These are phyloP conservation scores for Drosophila anomalipes DNA, from an alignment of 2,888 invertebrate genomes.

Conservation along the genomic window DNA sequence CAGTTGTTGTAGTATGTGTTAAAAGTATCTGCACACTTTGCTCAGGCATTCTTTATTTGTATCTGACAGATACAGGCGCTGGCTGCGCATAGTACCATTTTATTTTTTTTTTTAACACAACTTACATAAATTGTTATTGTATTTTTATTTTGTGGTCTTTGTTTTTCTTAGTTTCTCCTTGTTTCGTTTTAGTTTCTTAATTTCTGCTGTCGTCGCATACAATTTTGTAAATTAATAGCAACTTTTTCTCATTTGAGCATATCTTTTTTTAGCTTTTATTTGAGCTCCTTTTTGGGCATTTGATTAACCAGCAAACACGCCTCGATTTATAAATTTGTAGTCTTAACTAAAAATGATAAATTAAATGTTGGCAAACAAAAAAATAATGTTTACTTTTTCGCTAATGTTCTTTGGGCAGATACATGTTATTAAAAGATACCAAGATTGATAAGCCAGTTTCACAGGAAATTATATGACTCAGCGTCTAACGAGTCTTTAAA, in stretches of 20 bases:
- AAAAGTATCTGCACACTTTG: constrained; percentile 50
- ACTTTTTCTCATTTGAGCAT: not conserved
- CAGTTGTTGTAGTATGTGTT: constrained; percentile 42
- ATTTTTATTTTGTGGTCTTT: not conserved
- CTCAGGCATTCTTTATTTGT: constrained; percentile 22
- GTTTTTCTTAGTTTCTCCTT: not conserved
- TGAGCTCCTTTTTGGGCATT: not conserved
- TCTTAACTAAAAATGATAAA: constrained; percentile 1
- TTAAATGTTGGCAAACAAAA: not conserved
- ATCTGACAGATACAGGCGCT: constrained; percentile 19
- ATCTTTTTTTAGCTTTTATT: not conserved
- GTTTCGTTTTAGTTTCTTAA: constrained; percentile 2
- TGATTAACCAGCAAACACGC: constrained; percentile 50
- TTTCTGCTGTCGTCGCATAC: constrained; percentile 20
- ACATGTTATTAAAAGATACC: constrained; percentile 2
- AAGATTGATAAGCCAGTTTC: not conserved
- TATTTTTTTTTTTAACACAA: constrained; percentile 13
- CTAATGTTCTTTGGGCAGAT: constrained; percentile 4
- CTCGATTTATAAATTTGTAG: constrained; percentile 10
- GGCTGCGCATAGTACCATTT: constrained; percentile 36
- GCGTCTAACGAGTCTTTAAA: not conserved
- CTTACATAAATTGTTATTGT: constrained; percentile 24
- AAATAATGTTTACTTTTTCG: not conserved
- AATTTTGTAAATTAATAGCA: constrained; percentile 19
- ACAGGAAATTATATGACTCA: not conserved